Conservation (phyloP, 2,797 vertebrate species). For the Typhlichthys subterraneus region DNA sequence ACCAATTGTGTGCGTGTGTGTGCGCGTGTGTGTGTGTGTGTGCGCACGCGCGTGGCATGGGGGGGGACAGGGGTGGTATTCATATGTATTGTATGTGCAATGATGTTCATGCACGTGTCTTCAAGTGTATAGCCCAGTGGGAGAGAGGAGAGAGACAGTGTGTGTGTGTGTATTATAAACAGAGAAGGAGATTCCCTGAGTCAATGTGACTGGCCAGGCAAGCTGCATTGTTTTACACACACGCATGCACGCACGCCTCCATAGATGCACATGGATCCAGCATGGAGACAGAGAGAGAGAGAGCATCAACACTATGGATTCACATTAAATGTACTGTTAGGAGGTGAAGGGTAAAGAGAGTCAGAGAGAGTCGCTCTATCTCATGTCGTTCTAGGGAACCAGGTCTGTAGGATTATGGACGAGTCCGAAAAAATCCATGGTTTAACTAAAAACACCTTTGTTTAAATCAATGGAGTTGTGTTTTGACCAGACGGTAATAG, state of each 20-base stretch:
- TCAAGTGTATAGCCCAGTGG: no score
- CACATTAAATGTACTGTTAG: not conserved
- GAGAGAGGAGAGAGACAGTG: not conserved
- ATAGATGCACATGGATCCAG: not conserved
- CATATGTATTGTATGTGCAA: not conserved
- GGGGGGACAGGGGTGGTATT: not conserved
- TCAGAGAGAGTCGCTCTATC: not conserved
- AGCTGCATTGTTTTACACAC: not conserved
- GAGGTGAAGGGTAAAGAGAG: not conserved
- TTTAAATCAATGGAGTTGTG: no score
- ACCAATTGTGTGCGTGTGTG: not conserved
- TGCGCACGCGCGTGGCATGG: not conserved
- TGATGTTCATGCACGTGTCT: not conserved
- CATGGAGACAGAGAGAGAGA: conserved; percentile 19
- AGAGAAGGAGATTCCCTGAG: conserved; percentile 5
- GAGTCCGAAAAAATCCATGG: no score
- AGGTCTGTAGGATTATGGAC: no score
- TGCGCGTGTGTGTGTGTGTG: not conserved
- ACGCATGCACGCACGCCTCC: not conserved
- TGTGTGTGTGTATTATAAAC: conserved; percentile 4
- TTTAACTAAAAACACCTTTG: no score
- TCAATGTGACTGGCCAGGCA: conserved; percentile 6
- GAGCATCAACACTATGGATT: not conserved
- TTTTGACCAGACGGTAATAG: no score
- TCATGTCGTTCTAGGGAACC: no score